Conservation (phyloP, 2,797 vertebrate species). For the Novumbra hubbsi region DNA sequence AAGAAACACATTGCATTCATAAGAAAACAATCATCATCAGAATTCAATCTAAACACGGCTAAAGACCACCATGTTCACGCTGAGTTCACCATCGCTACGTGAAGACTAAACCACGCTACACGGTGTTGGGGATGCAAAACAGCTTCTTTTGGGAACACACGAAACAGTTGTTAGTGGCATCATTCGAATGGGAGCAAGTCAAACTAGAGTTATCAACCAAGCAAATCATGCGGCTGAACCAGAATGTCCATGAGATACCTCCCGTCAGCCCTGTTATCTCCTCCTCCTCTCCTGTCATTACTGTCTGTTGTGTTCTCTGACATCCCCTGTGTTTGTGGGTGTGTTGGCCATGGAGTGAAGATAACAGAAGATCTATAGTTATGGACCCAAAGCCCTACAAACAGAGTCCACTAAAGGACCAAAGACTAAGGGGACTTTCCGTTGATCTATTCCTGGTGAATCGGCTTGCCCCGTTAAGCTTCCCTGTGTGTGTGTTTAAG, state of each 20-base stretch:
- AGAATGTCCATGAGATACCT: slow-evolving; percentile 32
- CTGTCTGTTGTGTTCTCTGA: slow-evolving; percentile 58
- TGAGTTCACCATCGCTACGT: slow-evolving; percentile 15
- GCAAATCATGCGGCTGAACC: slow-evolving; percentile 47
- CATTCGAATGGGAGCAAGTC: slow-evolving; percentile 29
- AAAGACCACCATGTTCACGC: slow-evolving; percentile 19
- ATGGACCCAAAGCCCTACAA: slow-evolving; percentile 1
- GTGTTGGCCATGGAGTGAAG: slow-evolving; percentile 11
- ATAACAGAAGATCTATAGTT: slow-evolving; percentile 21
- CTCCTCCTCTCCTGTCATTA: slow-evolving; percentile 49
- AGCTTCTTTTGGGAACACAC: slow-evolving; percentile 22
- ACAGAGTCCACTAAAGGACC: background rate
- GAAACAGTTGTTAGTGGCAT: slow-evolving; percentile 12
- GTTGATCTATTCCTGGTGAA: background rate
- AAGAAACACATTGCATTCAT: slow-evolving; percentile 41
- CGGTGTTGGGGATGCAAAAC: slow-evolving; percentile 35
- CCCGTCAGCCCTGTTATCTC: slow-evolving; percentile 38
- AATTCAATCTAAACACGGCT: slow-evolving; percentile 37
- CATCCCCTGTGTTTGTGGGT: slow-evolving; percentile 39
- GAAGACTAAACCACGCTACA: slow-evolving; percentile 36
- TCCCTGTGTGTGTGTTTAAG: background rate
- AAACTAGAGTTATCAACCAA: slow-evolving; percentile 35
- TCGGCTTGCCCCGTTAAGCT: background rate
- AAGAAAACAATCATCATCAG: slow-evolving; percentile 38
- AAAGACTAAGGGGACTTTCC: background rate